Base-by-base conservation (phyloP, 2,113 vertebrate species). In the Glareola pratincola region DNA sequence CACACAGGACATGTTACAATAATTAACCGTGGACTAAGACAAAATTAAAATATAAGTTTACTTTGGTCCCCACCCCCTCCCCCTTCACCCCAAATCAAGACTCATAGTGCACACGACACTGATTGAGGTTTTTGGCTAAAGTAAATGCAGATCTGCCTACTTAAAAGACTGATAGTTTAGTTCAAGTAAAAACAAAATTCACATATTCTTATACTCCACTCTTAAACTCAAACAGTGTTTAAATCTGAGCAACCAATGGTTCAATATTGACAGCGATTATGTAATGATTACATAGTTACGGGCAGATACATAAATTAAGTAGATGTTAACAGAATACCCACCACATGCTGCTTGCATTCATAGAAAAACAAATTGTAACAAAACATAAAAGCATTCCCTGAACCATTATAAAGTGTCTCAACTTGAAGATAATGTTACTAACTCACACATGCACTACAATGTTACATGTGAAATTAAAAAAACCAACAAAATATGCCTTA, bases 101-200 rank as follows among this genome's bases (percentile, higher is more conserved):
- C 64, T 74, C 81, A 95, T 97, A 98, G 98, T 97, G 97, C 97
- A 97, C 77, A 88, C 69, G 84, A 95, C 95, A 96, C 82, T 50
- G 74, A 90, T 59, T 66, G 69, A 97, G 97, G 94, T 96, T 96
- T 97, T 83, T 92, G 91, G 94, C 75, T 68, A 26, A 95, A 41
- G 86, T 69, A 95, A 97, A 95, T 88, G 53, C 56, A 95, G 84
- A 96, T 92, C 95, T 43, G 86, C 96, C 97, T 87, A 85, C 85
- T 94, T 83, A 68, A 96, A 95, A 95, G 92, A 95, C 87, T 76
- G 87, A 94, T 50, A 91, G 85, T 93, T 96, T 92, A 96, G 94
- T 98, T 98, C 98, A 98, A 98, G 98, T 98, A 98, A 97, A 97
- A 97, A 48, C 75, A 97, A 97, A 96, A 85, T 98, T 98, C 98